Evolutionary conservation across 2,113 vertebrate genomes (phyloP).

Genomic region (Anarrhichthys ocellatus): DNA sequence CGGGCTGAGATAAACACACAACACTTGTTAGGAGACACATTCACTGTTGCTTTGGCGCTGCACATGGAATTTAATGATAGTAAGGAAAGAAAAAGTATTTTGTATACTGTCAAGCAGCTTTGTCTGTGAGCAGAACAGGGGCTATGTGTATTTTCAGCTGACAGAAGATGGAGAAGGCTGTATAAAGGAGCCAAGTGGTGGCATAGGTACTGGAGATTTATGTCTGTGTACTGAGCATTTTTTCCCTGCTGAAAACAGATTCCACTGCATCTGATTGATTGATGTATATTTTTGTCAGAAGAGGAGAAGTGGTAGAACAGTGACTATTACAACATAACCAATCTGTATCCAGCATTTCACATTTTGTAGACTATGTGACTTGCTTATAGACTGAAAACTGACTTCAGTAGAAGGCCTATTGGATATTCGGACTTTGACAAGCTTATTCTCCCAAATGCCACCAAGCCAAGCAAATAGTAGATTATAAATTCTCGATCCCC

Average conservation of each 20-base stretch:
- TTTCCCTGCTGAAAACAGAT: not conserved
- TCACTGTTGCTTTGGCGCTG: not conserved
- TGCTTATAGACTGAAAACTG: not conserved
- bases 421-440: constrained; percentile 16
- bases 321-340: not conserved
- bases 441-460: constrained; percentile 28
- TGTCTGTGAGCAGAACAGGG: not conserved
- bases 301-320: not conserved
- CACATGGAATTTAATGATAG: not conserved
- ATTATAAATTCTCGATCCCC: constrained; percentile 33
- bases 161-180: not conserved
- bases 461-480: constrained; percentile 19
- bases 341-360: not conserved
- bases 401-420: not conserved
- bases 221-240: not conserved
- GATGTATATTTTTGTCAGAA: not conserved
- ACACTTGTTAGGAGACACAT: not conserved
- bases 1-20: not conserved
- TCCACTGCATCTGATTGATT: not conserved
- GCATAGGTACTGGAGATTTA: not conserved
- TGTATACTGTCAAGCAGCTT: not conserved
- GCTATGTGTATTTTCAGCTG: not conserved
- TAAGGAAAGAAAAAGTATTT: not conserved
- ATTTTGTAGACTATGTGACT: not conserved
- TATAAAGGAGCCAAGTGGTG: not conserved